Base-by-base conservation (phyloP, 2,888 invertebrate genomes). In the Scrobipalpa atriplicella region DNA sequence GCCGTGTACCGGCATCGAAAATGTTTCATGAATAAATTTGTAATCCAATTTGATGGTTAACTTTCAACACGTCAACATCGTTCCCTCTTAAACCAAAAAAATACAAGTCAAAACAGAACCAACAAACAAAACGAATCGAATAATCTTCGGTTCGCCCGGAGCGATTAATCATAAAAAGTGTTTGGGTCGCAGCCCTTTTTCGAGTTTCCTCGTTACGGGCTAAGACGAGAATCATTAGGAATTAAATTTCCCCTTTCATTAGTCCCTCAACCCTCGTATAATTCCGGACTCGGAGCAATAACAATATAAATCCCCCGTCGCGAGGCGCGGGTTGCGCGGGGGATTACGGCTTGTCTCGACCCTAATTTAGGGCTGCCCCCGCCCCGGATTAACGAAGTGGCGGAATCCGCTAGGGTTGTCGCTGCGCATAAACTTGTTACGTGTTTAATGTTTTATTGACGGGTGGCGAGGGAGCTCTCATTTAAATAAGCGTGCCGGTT, bases 211-310 rank as follows among this genome's bases (percentile, higher is more conserved):
- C 92, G 92, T 92, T 92, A 92, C 91, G 88, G 89, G 85, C 92
- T 92, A 91, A 92, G 92, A 92, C 91, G 92, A 89, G 91, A 92
- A 92, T 92, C 92, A 92, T 92, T 92, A 92, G 91, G 92, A 92
- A 92, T 92, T 92, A 92, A 92, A 92, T 92, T 92, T 92, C 92
- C 92, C 92, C 92, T 92, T 92, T 92, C 92, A 92, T 92, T 92
- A 92, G 92, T 92, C 92, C 92, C 92, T 91, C 92, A 92, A 92
- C 92, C 92, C 92, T 92, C 92, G 92, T 92, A 92, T 92, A 92
- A 92, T 91, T 91, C 92, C 90, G 92, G 92, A 92, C 92, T 89
- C 90, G 86, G 89, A 90, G 92, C 92, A 92, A 92, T 92, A 92
- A 92, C 92, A 92, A 92, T 92, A 92, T 92, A 92, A 92, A 92